Conservation (phyloP, 2,888 invertebrate genomes). For the Netelia fuscicornis region DNA sequence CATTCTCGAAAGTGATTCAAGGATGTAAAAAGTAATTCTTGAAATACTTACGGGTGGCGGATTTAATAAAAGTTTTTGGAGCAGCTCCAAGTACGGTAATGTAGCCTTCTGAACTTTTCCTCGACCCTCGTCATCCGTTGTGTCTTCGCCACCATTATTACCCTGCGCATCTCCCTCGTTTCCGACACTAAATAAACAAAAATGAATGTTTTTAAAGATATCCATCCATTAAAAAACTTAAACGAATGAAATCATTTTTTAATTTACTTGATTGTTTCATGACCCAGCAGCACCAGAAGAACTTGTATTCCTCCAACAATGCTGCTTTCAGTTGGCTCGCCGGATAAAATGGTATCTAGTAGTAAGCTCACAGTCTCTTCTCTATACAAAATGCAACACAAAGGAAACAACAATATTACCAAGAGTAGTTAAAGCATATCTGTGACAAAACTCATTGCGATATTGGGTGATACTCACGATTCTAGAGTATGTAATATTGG, state of each 20-base stretch:
- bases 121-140: constrained; percentile 86
- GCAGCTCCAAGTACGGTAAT: constrained; percentile 89
- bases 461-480: constrained; percentile 86
- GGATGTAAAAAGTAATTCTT: constrained; percentile 1
- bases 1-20: constrained; percentile 12
- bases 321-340: constrained; percentile 89
- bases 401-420: constrained; percentile 28
- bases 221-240: neutral
- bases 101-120: constrained; percentile 89
- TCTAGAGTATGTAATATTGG: constrained; percentile 91
- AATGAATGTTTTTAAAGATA: constrained; percentile 7
- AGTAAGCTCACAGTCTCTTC: constrained; percentile 89
- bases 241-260: neutral
- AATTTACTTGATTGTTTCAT: constrained; percentile 84
- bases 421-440: constrained; percentile 16
- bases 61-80: constrained; percentile 89
- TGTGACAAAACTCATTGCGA: constrained; percentile 19
- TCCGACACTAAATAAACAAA: constrained; percentile 68
- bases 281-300: constrained; percentile 90
- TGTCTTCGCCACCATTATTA: constrained; percentile 83
- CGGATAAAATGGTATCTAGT: constrained; percentile 91
- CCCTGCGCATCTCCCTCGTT: constrained; percentile 76
- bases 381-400: constrained; percentile 81
- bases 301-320: constrained; percentile 93
- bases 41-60: constrained; percentile 88